Percentiles rank a stretch among this genome's conserved stretches.
Evolutionary conservation across 2,888 invertebrate genomes (phyloP).

Genomic region (Punctoribates punctum): DNA sequence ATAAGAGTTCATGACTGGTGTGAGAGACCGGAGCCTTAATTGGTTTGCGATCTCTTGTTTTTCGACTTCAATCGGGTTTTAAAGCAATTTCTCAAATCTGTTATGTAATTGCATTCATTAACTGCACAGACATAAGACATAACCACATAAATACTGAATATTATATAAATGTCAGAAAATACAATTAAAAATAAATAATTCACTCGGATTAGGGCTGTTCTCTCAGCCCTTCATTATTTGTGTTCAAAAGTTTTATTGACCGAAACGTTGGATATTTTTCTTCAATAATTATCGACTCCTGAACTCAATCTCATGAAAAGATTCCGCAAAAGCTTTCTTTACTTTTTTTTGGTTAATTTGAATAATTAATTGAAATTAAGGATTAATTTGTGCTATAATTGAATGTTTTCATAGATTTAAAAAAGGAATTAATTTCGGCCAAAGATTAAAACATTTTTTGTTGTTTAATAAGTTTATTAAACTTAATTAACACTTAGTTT

Average conservation of each 20-base stretch:
- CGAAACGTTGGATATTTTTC: not conserved
- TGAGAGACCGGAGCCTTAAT: not conserved
- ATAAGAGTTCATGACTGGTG: conserved; percentile 16
- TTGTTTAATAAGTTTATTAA: not conserved
- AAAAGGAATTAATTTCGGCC: too few species aligned
- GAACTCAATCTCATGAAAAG: not conserved
- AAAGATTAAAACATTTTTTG: not conserved
- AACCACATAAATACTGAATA: not conserved
- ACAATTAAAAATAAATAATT: not conserved
- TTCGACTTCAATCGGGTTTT: not conserved
- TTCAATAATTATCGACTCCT: not conserved
- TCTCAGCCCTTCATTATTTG: too few species aligned
- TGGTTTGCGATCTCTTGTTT: not conserved
- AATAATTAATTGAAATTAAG: too few species aligned
- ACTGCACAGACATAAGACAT: not conserved
- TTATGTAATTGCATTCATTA: conserved; percentile 3
- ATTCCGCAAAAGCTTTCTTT: too few species aligned
- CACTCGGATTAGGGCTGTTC: too few species aligned
- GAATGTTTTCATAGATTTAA: too few species aligned
- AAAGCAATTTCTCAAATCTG: not conserved
- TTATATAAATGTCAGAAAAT: not conserved
- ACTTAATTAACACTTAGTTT: conserved; percentile 5
- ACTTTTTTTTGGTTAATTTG: too few species aligned
- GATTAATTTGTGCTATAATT: too few species aligned
- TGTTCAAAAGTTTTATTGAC: not conserved